Percentiles rank a stretch among this genome's conserved stretches.
Evolutionary conservation across 1,140 invertebrate species (phyloP).

Genomic region (Megalopta genalis): DNA sequence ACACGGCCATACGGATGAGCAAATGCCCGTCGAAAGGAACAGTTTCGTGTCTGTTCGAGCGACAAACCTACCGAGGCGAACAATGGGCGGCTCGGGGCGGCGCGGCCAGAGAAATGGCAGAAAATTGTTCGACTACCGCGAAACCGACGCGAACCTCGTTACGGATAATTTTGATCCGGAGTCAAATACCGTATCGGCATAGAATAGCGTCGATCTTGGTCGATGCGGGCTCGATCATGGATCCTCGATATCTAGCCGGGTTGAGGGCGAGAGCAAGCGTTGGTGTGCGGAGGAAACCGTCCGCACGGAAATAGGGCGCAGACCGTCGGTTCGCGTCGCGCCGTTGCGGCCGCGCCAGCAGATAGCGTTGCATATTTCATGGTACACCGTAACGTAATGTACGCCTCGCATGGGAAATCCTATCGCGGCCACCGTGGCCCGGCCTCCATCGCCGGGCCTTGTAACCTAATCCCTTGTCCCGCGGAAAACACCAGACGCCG

Average conservation of each 20-base stretch:
- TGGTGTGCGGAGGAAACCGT: slow-evolving; percentile 23
- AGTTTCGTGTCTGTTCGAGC: background rate
- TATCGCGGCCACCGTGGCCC: slow-evolving; percentile 67
- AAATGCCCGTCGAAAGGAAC: background rate
- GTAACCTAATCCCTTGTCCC: slow-evolving; percentile 62
- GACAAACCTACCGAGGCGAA: slow-evolving; percentile 5
- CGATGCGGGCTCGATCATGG: slow-evolving; percentile 35
- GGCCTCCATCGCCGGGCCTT: slow-evolving; percentile 61
- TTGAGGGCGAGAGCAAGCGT: background rate
- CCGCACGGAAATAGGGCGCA: slow-evolving; percentile 49
- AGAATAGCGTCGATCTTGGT: slow-evolving; percentile 3
- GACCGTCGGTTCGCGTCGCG: slow-evolving; percentile 22
- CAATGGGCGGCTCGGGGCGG: background rate
- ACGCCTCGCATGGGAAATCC: slow-evolving; percentile 77
- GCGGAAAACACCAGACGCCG: slow-evolving; percentile 33
- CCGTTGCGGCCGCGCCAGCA: slow-evolving; percentile 47
- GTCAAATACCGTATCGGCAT: slow-evolving; percentile 6
- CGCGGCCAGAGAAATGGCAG: slow-evolving; percentile 3
- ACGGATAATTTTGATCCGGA: slow-evolving; percentile 25
- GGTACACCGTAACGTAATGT: slow-evolving; percentile 71
- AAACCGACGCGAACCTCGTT: slow-evolving; percentile 23
- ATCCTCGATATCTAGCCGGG: slow-evolving; percentile 8
- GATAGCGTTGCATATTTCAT: slow-evolving; percentile 74
- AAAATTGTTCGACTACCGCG: slow-evolving; percentile 22
- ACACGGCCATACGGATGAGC: background rate